phyloP scores from a whole-genome alignment of 2,888 invertebrate species.

The Drosophila meridionalis region DNA sequence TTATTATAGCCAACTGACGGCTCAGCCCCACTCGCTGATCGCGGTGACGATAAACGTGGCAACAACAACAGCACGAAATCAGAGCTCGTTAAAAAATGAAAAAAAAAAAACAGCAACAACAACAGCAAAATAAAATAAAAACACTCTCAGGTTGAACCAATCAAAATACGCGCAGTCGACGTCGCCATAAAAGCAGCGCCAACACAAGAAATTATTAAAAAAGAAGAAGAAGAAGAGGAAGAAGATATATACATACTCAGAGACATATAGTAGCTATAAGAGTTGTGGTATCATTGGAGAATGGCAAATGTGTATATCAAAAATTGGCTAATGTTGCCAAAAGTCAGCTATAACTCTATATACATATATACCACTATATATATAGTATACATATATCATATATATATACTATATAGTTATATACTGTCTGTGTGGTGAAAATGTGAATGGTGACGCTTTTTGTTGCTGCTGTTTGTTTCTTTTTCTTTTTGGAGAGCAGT shows the following conservation, averaged over 20 bases:
- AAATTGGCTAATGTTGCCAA: conserved; percentile 64
- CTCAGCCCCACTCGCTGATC: conserved; percentile 65
- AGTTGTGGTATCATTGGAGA: conserved; percentile 31
- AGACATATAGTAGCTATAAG: conserved; percentile 5
- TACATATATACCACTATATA: not conserved
- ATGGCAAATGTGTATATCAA: conserved; percentile 49
- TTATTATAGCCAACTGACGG: conserved; percentile 59
- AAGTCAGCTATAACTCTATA: conserved; percentile 9
- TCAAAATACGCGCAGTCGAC: conserved; percentile 73
- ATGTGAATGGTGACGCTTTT: conserved; percentile 25
- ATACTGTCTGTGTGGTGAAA: conserved; percentile 24
- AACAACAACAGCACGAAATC: conserved; percentile 56
- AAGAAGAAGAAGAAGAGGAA: conserved; percentile 15
- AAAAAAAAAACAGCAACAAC: conserved; percentile 15
- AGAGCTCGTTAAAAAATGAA: conserved; percentile 71
- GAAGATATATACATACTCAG: conserved; percentile 7
- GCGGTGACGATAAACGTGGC: conserved; percentile 59
- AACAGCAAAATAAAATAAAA: conserved; percentile 20
- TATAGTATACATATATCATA: not conserved
- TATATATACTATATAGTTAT: no score
- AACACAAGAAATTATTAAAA: conserved; percentile 56
- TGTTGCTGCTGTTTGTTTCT: not conserved
- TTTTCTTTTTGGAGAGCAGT: conserved; percentile 38
- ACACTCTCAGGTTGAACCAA: conserved; percentile 65
- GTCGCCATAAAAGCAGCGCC: conserved; percentile 61